Conservation (phyloP, 2,888 invertebrate genomes). For the Peribatodes rhomboidaria region DNA sequence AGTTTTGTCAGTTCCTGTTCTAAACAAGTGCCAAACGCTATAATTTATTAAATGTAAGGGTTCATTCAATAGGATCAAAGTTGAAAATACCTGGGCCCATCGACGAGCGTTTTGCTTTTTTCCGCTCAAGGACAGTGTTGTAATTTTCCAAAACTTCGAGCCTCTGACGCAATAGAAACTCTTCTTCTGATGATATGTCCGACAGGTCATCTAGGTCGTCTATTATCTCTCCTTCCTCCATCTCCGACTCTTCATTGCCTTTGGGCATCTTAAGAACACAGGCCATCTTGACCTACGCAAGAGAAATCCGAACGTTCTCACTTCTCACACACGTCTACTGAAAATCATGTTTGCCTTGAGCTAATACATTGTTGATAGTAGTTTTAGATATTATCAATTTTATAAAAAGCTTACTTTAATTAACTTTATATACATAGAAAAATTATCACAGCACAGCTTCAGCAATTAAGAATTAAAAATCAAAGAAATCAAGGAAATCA, state of each 20-base stretch:
- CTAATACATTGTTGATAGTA: not conserved
- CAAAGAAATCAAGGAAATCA: not conserved
- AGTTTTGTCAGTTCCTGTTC: too few relatives aligned
- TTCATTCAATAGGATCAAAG: not conserved
- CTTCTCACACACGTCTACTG: not conserved
- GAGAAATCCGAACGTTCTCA: slow-evolving; percentile 4
- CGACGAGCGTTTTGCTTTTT: slow-evolving; percentile 73
- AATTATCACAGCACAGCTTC: not conserved
- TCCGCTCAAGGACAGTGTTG: slow-evolving; percentile 81
- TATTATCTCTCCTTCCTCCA: slow-evolving; percentile 83
- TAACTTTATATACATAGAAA: not conserved
- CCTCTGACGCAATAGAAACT: slow-evolving; percentile 76
- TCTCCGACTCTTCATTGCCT: slow-evolving; percentile 71
- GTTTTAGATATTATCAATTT: not conserved
- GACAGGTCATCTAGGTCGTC: slow-evolving; percentile 77
- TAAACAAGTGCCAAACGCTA: too few relatives aligned
- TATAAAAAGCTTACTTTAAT: not conserved
- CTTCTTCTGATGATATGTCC: slow-evolving; percentile 83
- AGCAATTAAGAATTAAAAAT: not conserved
- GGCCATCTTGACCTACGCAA: slow-evolving; percentile 60
- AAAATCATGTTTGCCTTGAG: slow-evolving; percentile 15
- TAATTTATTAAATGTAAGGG: too few relatives aligned
- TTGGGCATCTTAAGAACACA: slow-evolving; percentile 65
- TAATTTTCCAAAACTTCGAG: slow-evolving; percentile 80
- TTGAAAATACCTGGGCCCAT: slow-evolving; percentile 60